Base-by-base conservation (phyloP, 1,140 invertebrate species). In the Calephelis virginiensis region DNA sequence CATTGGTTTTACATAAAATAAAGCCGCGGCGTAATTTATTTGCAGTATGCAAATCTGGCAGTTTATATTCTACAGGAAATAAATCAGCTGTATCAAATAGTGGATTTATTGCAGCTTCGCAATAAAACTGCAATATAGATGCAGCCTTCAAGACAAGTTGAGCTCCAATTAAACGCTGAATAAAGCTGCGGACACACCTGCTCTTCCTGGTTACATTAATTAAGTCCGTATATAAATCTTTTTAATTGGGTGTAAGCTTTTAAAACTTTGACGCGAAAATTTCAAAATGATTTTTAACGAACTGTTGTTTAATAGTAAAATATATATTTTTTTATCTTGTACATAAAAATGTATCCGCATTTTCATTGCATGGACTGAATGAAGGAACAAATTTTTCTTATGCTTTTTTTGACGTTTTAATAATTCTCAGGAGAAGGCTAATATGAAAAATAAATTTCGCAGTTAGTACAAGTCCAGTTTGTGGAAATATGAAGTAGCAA, bases 31-130 rank as follows among this genome's bases (percentile, higher is more conserved):
- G 50, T 59, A 59, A 59, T 59, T 59, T 59, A 59, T 59, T 59
- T 38, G 28, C 28, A 38, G 5, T 59, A 59, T 59, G 53, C 53
- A 59, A 59, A 59, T 59, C 53, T 59, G 53, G 53, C 53, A 59
- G 53, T 59, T 59, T 59, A 59, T 59, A 59, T 59, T 59, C 53
- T 38, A 37, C 53, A 59, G 53, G 53, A 59, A 59, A 59, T 59
- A 59, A 59, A 59, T 59, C 53, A 59, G 53, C 53, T 59, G 53
- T 59, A 59, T 59, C 53, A 59, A 59, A 59, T 37, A 17, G 53
- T 59, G 53, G 53, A 59, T 59, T 59, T 59, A 56, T 56, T 56
- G 50, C 50, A 14, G 13, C 17, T 14, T 9, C 17, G 14, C 50
- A 56, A 56, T 56, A 56, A 56, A 56, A 56, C 50, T 56, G 50